phyloP scores from a whole-genome alignment of 2,888 invertebrate genomes.

The Lithosia quadra region DNA sequence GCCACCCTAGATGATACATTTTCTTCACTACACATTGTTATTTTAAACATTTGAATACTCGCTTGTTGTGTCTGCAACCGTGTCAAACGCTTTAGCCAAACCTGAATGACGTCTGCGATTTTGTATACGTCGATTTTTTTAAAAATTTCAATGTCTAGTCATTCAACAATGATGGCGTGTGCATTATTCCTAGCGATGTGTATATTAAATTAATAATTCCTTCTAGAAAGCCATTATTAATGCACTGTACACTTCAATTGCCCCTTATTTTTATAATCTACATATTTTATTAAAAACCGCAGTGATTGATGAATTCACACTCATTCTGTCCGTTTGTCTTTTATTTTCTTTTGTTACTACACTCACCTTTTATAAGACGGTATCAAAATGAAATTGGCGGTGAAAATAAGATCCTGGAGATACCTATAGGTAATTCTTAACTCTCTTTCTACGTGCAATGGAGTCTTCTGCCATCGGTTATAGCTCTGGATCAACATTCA shows the following conservation, averaged over 20 bases:
- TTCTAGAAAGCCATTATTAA: conserved; percentile 8
- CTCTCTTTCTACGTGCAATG: too few relatives aligned
- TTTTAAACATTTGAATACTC: background rate
- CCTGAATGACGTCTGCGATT: conserved; percentile 1
- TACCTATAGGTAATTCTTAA: too few relatives aligned
- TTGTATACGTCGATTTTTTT: background rate
- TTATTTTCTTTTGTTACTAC: background rate
- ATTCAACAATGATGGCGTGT: background rate
- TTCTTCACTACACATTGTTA: conserved; percentile 17
- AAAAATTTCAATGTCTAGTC: background rate
- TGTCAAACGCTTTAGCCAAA: conserved; percentile 23
- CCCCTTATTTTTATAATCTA: too few relatives aligned
- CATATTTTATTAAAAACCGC: too few relatives aligned
- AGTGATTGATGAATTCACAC: too few relatives aligned
- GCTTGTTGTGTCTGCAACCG: conserved; percentile 13
- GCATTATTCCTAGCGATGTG: conserved; percentile 10
- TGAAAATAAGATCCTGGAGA: too few relatives aligned
- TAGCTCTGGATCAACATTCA: too few relatives aligned
- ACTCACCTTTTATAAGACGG: background rate
- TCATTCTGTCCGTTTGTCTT: background rate
- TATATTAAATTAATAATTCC: conserved; percentile 3
- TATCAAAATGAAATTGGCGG: background rate
- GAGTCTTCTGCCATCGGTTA: too few relatives aligned
- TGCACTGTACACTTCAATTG: background rate
- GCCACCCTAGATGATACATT: conserved; percentile 37